Percentiles rank a stretch among this genome's conserved stretches.
Evolutionary conservation across 2,113 vertebrate species (phyloP).

Genomic region (Scartelaos histophorus): DNA sequence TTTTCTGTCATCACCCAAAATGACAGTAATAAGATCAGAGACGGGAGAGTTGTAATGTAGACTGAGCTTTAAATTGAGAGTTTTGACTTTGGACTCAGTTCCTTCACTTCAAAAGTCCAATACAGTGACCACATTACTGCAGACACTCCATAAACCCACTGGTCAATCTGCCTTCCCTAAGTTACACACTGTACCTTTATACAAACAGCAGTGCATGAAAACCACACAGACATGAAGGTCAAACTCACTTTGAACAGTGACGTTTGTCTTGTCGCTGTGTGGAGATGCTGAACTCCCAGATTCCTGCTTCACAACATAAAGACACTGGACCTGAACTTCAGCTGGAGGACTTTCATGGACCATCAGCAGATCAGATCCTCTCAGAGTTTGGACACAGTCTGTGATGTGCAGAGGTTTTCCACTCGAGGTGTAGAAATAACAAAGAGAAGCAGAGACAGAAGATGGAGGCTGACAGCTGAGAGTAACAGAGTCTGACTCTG

Average conservation of each 20-base stretch:
- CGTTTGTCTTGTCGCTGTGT: not conserved
- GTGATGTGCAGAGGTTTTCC: not conserved
- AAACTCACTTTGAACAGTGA: not conserved
- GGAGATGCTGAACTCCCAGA: not conserved
- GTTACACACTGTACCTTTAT: no score
- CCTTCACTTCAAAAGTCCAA: no score
- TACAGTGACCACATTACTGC: no score
- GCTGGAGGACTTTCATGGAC: not conserved
- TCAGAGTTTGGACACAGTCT: not conserved
- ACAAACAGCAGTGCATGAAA: no score
- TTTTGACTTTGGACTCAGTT: no score
- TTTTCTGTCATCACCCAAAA: no score
- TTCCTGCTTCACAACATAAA: not conserved
- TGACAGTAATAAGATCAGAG: no score
- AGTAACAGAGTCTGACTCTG: not conserved
- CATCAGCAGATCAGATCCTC: conserved; percentile 4
- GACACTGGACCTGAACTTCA: conserved; percentile 15
- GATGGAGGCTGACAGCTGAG: not conserved
- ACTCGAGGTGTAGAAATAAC: not conserved
- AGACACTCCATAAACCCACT: no score
- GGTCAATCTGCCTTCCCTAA: no score
- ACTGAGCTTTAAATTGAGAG: no score
- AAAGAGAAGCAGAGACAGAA: not conserved
- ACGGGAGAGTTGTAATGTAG: no score
- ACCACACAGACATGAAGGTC: no score